phyloP scores from a whole-genome alignment of 2,797 vertebrate species.

The Cygnus olor region DNA sequence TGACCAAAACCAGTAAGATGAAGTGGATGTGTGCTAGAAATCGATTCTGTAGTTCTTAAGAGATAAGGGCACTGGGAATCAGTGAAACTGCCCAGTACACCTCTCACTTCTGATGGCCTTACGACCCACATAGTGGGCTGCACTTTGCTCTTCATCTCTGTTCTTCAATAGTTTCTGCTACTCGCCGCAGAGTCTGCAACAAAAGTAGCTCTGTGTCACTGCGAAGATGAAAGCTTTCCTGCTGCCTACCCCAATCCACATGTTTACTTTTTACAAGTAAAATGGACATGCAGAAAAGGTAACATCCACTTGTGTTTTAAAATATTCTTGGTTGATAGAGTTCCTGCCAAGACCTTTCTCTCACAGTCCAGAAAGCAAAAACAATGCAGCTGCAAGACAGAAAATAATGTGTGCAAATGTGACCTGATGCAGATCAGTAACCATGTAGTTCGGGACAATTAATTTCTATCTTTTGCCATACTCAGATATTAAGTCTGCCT shows the following conservation, averaged over 20 bases:
- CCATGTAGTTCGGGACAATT: slow-evolving; percentile 12
- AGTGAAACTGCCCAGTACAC: not conserved
- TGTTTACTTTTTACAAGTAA: not conserved
- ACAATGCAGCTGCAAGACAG: not conserved
- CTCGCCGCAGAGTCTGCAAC: rapidly evolving
- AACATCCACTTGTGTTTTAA: not conserved
- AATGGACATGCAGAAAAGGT: not conserved
- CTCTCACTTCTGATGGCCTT: not conserved
- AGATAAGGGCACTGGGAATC: not conserved
- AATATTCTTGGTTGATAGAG: not conserved
- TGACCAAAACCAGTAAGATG: not conserved
- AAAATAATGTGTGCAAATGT: not conserved
- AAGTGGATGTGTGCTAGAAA: not conserved
- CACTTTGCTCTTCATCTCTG: not conserved
- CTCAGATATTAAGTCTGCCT: slow-evolving; percentile 11
- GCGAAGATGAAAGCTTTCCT: not conserved
- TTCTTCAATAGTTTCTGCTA: not conserved
- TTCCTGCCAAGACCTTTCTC: not conserved
- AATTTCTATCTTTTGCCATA: slow-evolving; percentile 39
- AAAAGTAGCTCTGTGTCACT: not conserved
- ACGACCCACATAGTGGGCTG: rapidly evolving
- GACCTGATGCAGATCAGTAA: slow-evolving; percentile 36
- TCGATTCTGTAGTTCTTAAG: not conserved
- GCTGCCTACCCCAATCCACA: not conserved
- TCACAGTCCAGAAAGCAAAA: not conserved